Evolutionary conservation across 2,113 vertebrate species (phyloP).

Genomic region (Mesitornis unicolor): DNA sequence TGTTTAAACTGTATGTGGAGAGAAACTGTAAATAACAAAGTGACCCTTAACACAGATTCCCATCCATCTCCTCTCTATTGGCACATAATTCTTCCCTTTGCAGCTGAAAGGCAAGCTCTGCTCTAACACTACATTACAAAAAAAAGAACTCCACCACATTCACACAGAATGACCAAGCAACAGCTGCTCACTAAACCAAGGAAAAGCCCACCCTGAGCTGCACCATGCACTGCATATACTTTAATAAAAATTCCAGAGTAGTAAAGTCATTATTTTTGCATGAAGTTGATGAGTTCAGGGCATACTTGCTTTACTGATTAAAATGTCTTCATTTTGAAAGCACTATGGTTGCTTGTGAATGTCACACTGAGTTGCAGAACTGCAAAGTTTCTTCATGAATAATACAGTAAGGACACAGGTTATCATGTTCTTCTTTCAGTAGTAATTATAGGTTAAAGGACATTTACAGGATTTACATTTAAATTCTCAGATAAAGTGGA

Average conservation of each 20-base stretch:
- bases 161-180: neutral
- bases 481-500: neutral
- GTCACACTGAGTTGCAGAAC: neutral
- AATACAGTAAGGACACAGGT: neutral
- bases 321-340: neutral
- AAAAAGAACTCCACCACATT: neutral
- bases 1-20: slow-evolving; percentile 5
- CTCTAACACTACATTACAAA: neutral
- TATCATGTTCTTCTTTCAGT: neutral
- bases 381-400: neutral
- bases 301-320: neutral
- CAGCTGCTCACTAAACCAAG: neutral
- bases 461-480: neutral
- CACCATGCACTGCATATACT: neutral
- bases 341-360: neutral
- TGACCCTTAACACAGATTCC: slow-evolving; percentile 16
- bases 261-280: neutral
- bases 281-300: neutral
- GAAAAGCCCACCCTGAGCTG: neutral
- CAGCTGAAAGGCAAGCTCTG: neutral
- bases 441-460: neutral
- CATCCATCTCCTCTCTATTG: neutral
- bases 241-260: neutral
- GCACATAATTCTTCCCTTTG: neutral
- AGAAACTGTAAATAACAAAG: slow-evolving; percentile 25